Conservation (phyloP, 2,797 vertebrate species). For the Etheostoma perlongum region DNA sequence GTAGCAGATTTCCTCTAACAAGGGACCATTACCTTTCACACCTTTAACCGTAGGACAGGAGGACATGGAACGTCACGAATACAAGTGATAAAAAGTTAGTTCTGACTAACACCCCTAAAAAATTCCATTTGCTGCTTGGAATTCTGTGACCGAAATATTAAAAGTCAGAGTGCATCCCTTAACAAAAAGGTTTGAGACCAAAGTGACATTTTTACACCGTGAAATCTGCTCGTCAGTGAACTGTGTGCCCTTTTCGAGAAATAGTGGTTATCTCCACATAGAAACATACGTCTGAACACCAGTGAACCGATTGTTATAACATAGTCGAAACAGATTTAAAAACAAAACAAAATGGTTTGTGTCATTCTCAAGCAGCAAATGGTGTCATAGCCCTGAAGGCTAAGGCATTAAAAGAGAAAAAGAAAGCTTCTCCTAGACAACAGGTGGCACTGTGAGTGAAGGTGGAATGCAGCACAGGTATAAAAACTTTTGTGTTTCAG, state of each 20-base stretch:
- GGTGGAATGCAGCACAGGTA: conserved; percentile 74
- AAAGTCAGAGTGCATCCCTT: conserved; percentile 40
- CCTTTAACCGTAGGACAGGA: conserved; percentile 58
- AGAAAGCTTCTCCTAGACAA: conserved; percentile 71
- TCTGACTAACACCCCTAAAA: conserved; percentile 72
- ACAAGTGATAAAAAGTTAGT: conserved; percentile 72
- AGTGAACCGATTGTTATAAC: conserved; percentile 29
- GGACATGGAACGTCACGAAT: conserved; percentile 70
- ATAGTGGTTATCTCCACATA: conserved; percentile 29
- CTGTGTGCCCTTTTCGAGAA: conserved; percentile 32
- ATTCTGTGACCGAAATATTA: conserved; percentile 55
- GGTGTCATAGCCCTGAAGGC: conserved; percentile 64
- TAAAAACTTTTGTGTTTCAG: conserved; percentile 74
- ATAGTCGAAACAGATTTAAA: conserved; percentile 25
- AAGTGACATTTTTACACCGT: conserved; percentile 41
- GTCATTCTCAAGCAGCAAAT: conserved; percentile 84
- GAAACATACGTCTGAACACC: conserved; percentile 30
- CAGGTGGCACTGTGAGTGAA: conserved; percentile 76
- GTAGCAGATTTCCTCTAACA: conserved; percentile 53
- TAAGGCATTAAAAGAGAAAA: conserved; percentile 64
- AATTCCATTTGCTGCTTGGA: conserved; percentile 83
- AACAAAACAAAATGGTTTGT: conserved; percentile 39
- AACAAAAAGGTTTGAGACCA: conserved; percentile 45
- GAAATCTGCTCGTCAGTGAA: conserved; percentile 49
- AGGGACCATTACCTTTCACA: conserved; percentile 60